Evolutionary conservation across 2,888 invertebrate species (phyloP), one percentile per base, ranked within the genome.

Genomic region (Platycheirus rosarum): DNA sequence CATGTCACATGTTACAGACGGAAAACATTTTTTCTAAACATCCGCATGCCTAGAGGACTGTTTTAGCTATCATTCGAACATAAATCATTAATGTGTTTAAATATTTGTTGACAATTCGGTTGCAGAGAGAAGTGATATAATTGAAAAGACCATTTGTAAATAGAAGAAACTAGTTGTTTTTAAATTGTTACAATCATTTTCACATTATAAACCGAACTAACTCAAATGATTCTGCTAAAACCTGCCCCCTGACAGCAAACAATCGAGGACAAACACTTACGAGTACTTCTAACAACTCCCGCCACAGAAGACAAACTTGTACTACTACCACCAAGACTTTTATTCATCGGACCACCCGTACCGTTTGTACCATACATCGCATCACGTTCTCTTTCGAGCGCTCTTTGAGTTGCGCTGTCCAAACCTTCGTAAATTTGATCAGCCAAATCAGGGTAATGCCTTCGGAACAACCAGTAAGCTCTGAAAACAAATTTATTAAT

Each of bases 391-490:
- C 92, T 86, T 73, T 93, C 93, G 9, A 93, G 88, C 73, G 93
- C 93, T 49, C 92, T 92, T 89, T 93, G 93, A 0, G 92, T 92
- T 0, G 92, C 93, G 1, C 95, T 92, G 88, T 99, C 99, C 57
- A 99, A 92, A 0, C 95, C 94, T 66, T 94, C 93, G 86, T 98
- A 93, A 84, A 99, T 91, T 23, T 93, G 92, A 84, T 98, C 98
- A 0, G 98, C 98, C 86, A 96, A 95, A 1, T 95, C 96, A 0
- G 97, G 97, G 91, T 98, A 98, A 88, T 97, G 96, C 1, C 95
- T 94, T 65, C 95, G 94, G 91, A 97, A 98, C 13, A 95, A 94
- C 93, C 95, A 95, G 91, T 94, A 98, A n/a, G 97, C 96, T 88
- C 97, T 96, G 89, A 55, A 69, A 53, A 69, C 9, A 13, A n/a